Evolutionary conservation across 2,113 vertebrate species (phyloP).

Genomic region (Lamprologus sp.): DNA sequence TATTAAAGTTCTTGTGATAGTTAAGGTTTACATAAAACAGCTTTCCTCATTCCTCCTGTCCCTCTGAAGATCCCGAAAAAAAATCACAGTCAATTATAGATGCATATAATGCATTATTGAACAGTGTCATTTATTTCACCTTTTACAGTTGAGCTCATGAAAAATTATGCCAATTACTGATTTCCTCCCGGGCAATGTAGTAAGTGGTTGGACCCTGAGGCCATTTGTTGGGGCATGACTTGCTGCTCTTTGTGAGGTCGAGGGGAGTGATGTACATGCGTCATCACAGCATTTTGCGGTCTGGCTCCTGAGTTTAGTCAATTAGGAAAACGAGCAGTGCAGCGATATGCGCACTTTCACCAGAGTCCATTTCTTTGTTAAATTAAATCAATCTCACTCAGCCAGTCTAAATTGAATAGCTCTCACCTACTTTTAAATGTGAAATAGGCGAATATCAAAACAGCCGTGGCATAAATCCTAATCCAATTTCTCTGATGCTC

Average conservation of each 20-base stretch:
- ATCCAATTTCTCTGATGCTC: conserved; percentile 45
- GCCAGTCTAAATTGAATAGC: conserved; percentile 43
- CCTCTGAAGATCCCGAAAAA: conserved; percentile 56
- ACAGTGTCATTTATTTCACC: conserved; percentile 86
- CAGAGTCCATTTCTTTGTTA: conserved; percentile 30
- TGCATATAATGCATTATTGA: conserved; percentile 90
- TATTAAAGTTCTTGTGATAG: background rate
- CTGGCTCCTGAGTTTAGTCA: conserved; percentile 28
- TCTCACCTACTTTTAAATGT: conserved; percentile 42
- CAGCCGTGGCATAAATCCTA: conserved; percentile 48
- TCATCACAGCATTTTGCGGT: conserved; percentile 16
- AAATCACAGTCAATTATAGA: conserved; percentile 86
- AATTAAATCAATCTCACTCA: conserved; percentile 57
- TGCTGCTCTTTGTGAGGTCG: conserved; percentile 40
- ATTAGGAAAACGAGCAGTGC: conserved; percentile 32
- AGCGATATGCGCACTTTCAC: conserved; percentile 26
- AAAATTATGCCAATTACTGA: conserved; percentile 94
- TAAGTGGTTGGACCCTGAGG: conserved; percentile 55
- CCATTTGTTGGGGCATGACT: conserved; percentile 52
- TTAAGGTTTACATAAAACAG: conserved; percentile 62
- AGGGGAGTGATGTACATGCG: conserved; percentile 24
- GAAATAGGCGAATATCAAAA: conserved; percentile 47
- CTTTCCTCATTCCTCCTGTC: background rate
- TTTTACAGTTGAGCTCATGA: conserved; percentile 85
- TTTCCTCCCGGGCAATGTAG: conserved; percentile 78